phyloP scores from a whole-genome alignment of 1,140 invertebrate genomes.

The Onthophagus taurus region DNA sequence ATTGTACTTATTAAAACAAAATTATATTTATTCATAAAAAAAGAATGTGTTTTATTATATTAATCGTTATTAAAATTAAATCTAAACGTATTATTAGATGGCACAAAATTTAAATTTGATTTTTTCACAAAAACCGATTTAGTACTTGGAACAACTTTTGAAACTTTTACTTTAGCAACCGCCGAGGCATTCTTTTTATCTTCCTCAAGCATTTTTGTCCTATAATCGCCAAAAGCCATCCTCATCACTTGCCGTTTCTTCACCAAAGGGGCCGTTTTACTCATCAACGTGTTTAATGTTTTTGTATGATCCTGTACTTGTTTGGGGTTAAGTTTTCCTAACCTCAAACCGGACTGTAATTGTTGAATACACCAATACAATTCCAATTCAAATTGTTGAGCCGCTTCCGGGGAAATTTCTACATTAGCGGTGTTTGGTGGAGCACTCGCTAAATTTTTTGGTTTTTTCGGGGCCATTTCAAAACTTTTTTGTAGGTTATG shows the following conservation, averaged over 20 bases:
- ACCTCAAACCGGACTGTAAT: constrained; percentile 46
- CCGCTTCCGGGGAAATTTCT: constrained; percentile 16
- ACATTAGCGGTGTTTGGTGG: too few species aligned
- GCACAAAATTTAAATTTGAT: constrained; percentile 29
- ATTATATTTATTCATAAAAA: too few species aligned
- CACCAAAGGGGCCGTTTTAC: constrained; percentile 51
- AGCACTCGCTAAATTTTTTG: too few species aligned
- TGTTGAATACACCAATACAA: constrained; percentile 69
- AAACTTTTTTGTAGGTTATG: too few species aligned
- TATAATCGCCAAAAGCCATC: constrained; percentile 61
- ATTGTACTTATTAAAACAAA: too few species aligned
- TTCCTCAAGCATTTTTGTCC: constrained; percentile 62
- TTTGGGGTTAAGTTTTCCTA: constrained; percentile 52
- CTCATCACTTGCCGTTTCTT: constrained; percentile 66
- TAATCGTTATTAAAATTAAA: too few species aligned
- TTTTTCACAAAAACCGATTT: constrained; percentile 51
- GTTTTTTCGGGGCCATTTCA: too few species aligned
- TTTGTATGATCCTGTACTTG: constrained; percentile 54
- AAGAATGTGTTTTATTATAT: too few species aligned
- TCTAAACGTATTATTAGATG: constrained; percentile 38
- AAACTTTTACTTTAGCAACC: constrained; percentile 37
- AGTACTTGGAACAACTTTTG: constrained; percentile 28
- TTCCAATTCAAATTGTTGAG: constrained; percentile 61
- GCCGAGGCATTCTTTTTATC: constrained; percentile 51
- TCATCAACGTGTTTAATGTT: constrained; percentile 55